Conservation (phyloP, 2,888 invertebrate species). For the Aporophyla lueneburgensis region DNA sequence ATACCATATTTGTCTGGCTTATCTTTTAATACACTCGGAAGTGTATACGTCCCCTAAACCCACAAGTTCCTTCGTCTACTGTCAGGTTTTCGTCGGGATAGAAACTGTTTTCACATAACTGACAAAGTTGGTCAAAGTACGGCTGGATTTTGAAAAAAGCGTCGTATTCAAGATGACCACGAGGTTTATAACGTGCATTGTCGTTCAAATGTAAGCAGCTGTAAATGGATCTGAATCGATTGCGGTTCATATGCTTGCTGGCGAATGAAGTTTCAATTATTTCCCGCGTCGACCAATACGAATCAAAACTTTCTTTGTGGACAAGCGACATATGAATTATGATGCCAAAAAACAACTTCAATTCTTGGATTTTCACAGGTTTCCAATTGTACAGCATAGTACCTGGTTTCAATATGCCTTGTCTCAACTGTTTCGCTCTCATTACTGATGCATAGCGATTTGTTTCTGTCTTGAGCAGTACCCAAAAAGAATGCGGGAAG, state of each 20-base stretch:
- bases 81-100: slow-evolving; percentile 11
- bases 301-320: slow-evolving; percentile 17
- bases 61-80: slow-evolving; percentile 4
- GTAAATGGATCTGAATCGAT: slow-evolving; percentile 12
- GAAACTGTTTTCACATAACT: background rate
- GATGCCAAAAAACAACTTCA: slow-evolving; percentile 8
- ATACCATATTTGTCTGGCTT: slow-evolving; percentile 55
- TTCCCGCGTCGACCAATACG: slow-evolving; percentile 13
- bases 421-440: slow-evolving; percentile 1
- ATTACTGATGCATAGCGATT: slow-evolving; percentile 9
- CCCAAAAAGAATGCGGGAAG: slow-evolving; percentile 11
- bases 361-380: background rate
- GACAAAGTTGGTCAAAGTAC: slow-evolving; percentile 4
- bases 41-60: slow-evolving; percentile 12
- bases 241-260: slow-evolving; percentile 5
- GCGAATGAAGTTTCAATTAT: slow-evolving; percentile 15
- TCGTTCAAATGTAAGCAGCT: slow-evolving; percentile 13
- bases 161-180: slow-evolving; percentile 10
- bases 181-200: slow-evolving; percentile 3
- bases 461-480: slow-evolving; percentile 5
- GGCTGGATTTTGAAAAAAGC: slow-evolving; percentile 20
- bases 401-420: slow-evolving; percentile 10
- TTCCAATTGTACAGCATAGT: slow-evolving; percentile 13
- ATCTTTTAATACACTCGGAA: slow-evolving; percentile 20
- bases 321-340: slow-evolving; percentile 17